Evolutionary conservation across 2,888 invertebrate species (phyloP).

Genomic region (Leptodirus hochenwartii): DNA sequence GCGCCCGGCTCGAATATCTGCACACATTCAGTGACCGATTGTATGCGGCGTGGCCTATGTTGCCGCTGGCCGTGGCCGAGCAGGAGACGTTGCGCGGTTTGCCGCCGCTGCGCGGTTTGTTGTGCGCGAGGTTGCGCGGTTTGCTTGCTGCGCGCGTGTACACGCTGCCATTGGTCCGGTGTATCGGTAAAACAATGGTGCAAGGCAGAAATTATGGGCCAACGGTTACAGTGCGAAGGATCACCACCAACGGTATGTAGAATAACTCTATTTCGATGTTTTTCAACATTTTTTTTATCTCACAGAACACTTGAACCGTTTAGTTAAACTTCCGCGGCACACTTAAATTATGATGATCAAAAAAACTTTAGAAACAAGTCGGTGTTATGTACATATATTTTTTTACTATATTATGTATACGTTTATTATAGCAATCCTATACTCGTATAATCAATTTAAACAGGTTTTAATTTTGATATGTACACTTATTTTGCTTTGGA

Average conservation of each 20-base stretch:
- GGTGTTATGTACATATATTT: too few species aligned
- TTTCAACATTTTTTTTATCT: not conserved
- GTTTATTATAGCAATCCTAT: too few species aligned
- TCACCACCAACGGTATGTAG: constrained; percentile 36
- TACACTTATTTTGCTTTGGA: too few species aligned
- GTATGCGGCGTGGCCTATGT: constrained; percentile 36
- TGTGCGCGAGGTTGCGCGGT: constrained; percentile 30
- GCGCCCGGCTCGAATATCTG: constrained; percentile 34
- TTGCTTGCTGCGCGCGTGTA: constrained; percentile 39
- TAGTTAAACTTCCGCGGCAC: too few species aligned
- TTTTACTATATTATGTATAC: too few species aligned
- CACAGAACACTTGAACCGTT: not conserved
- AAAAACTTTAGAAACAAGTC: too few species aligned
- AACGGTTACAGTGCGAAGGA: constrained; percentile 40
- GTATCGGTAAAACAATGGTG: constrained; percentile 46
- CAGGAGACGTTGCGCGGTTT: constrained; percentile 22
- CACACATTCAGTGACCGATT: constrained; percentile 42
- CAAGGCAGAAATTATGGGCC: constrained; percentile 47
- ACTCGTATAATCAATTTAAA: too few species aligned
- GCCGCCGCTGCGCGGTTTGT: constrained; percentile 26
- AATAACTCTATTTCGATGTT: too few species aligned
- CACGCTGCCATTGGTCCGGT: constrained; percentile 40
- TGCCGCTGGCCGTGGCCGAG: constrained; percentile 30
- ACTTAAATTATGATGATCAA: too few species aligned
- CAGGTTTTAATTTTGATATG: too few species aligned